Base-by-base conservation (phyloP, 92 coral and sea anemone species). In the Umimayanthus chanpuru region DNA sequence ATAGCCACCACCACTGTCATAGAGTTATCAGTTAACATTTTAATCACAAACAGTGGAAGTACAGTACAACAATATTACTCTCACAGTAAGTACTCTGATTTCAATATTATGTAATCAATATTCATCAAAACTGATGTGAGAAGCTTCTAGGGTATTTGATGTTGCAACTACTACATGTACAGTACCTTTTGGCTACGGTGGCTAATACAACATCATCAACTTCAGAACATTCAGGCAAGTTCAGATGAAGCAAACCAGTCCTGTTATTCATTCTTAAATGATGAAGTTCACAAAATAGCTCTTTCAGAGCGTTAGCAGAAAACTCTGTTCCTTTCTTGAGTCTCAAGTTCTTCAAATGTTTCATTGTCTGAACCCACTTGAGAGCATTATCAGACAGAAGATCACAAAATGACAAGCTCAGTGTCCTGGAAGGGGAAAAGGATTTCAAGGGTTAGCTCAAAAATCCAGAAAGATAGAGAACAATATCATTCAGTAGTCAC, bases 371-470 rank as follows among this genome's bases (percentile, higher is more conserved):
- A 7, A 97, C 73, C 82, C 88, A 86, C 16, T 73, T 76, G 56
- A 97, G 93, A 1, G 96, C 81, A 67, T 85, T 83, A 89, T 97
- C 99, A 86, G 97, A 85, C 47, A 97, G 89, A 39, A 93, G 88
- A 76, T 95, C 96, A 87, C 99, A 97, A 75, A 91, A 95, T 74
- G 99, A 93, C 64, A 97, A 47, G 49, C 98, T 96, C 77, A 97
- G 91, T 21, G 91, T 91, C 84, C 99, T 97, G 90, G 29, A 81
- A 73, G 39, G 28, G 25, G 8, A 21, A 26, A 44, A 77, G 71
- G 85, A 76, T 47, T 47, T 47, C 11, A 16, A 23, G 4, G 16
- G 18, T 26, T 12, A 12, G 58, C 20, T 53, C 58, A 53, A 53
- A 53, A 53, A 12, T 47, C 53, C 53, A 10, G 53, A 47, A 8